Evolutionary conservation across 1,140 invertebrate species (phyloP).

Genomic region (Cydia fagiglandana): DNA sequence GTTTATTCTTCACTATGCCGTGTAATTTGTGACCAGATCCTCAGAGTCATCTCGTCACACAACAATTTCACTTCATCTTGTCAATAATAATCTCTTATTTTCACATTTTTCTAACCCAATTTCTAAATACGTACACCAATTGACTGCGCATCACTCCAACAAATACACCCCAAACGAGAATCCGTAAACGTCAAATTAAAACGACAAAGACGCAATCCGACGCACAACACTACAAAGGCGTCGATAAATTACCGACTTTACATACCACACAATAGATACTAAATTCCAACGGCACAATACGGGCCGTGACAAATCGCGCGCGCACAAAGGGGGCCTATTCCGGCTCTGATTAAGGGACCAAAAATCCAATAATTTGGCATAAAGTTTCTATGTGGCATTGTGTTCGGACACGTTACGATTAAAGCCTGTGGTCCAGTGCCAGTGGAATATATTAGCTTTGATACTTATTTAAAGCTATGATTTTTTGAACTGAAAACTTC

Average conservation of each 20-base stretch:
- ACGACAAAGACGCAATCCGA: not conserved
- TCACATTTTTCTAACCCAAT: not conserved
- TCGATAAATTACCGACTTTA: conserved; percentile 31
- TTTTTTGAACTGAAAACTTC: too few relatives aligned
- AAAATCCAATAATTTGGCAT: conserved; percentile 32
- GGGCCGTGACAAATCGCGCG: conserved; percentile 25
- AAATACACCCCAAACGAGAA: conserved; percentile 13
- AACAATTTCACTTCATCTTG: too few relatives aligned
- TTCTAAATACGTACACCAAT: not conserved
- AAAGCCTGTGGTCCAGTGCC: conserved; percentile 8
- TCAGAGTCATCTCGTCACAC: too few relatives aligned
- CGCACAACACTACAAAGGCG: conserved; percentile 21
- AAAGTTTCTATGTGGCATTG: conserved; percentile 32
- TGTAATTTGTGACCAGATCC: too few relatives aligned
- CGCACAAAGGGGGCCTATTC: conserved; percentile 29
- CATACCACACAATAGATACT: conserved; percentile 30
- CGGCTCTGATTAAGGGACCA: conserved; percentile 29
- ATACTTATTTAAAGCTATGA: not conserved
- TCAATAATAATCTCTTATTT: not conserved
- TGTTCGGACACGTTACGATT: conserved; percentile 29
- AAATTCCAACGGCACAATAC: conserved; percentile 21
- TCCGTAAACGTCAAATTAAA: conserved; percentile 29
- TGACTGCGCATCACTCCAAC: not conserved
- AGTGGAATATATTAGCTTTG: not conserved
- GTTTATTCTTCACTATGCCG: too few relatives aligned